Evolutionary conservation across 2,797 vertebrate genomes (phyloP).

Genomic region (Silurus lanzhouensis): DNA sequence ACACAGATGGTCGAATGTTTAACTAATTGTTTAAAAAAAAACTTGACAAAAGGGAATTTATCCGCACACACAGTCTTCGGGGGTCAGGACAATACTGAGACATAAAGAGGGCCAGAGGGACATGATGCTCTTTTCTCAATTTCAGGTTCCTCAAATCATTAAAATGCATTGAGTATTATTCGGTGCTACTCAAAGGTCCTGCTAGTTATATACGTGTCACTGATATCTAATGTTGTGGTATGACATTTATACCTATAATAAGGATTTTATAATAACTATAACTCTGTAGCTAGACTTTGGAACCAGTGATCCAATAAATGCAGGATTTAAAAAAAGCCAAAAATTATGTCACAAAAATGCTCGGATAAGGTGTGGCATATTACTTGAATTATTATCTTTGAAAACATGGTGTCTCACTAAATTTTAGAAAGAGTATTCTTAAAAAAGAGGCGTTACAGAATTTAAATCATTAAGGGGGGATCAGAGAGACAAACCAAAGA

Average conservation of each 20-base stretch:
- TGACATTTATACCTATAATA: not conserved
- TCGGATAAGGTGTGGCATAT: not conserved
- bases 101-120: slow-evolving; percentile 65
- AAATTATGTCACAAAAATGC: not conserved
- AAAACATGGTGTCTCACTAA: not conserved
- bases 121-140: slow-evolving; percentile 48
- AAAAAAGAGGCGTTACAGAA: not conserved
- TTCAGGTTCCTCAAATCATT: slow-evolving; percentile 62
- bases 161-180: slow-evolving; percentile 49
- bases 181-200: not conserved
- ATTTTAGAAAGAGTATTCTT: not conserved
- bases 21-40: slow-evolving; percentile 73
- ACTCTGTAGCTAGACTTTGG: too few species aligned
- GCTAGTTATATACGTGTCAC: not conserved
- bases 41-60: slow-evolving; percentile 77
- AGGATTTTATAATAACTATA: too few species aligned
- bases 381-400: not conserved
- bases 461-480: too few species aligned
- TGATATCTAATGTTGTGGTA: not conserved
- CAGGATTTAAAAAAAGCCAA: too few species aligned
- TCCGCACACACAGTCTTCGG: slow-evolving; percentile 70
- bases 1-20: slow-evolving; percentile 86
- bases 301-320: too few species aligned
- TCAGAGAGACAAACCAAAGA: not conserved
- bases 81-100: slow-evolving; percentile 68